These are phyloP conservation scores for Drosophila cognata DNA, from an alignment of 2,888 invertebrate genomes.

Conservation along the genomic window DNA sequence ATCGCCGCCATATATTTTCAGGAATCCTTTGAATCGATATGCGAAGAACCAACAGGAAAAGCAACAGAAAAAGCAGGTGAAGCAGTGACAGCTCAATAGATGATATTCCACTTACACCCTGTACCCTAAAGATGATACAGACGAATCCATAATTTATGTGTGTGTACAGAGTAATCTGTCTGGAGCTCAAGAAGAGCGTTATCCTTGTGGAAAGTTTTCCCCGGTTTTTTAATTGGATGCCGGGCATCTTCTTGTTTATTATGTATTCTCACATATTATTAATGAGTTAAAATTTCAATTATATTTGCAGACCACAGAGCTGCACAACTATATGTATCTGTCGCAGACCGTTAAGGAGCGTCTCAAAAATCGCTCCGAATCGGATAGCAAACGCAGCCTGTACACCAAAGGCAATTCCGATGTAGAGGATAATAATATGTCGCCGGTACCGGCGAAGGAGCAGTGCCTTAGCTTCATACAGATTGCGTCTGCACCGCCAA, in stretches of 20 bases:
- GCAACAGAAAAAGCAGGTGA: too few relatives aligned
- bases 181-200: neutral
- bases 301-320: slow-evolving; percentile 29
- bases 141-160: neutral
- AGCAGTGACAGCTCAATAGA: neutral
- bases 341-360: slow-evolving; percentile 15
- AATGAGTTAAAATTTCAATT: neutral
- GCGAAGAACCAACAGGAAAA: neutral
- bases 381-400: slow-evolving; percentile 39
- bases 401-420: slow-evolving; percentile 61
- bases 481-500: slow-evolving; percentile 37
- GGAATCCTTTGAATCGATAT: neutral
- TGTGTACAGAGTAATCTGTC: neutral
- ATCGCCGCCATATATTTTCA: neutral
- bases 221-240: neutral
- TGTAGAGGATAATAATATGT: slow-evolving; percentile 12
- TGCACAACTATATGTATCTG: slow-evolving; percentile 30
- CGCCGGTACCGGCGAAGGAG: neutral
- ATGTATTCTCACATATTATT: neutral
- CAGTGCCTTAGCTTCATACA: neutral
- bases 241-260: neutral
- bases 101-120: neutral
- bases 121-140: neutral
- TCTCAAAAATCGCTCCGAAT: neutral
- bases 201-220: neutral